Evolutionary conservation across 1,140 invertebrate species (phyloP), one percentile per base, ranked within the genome.

Genomic region (Xylocopa sonorina): DNA sequence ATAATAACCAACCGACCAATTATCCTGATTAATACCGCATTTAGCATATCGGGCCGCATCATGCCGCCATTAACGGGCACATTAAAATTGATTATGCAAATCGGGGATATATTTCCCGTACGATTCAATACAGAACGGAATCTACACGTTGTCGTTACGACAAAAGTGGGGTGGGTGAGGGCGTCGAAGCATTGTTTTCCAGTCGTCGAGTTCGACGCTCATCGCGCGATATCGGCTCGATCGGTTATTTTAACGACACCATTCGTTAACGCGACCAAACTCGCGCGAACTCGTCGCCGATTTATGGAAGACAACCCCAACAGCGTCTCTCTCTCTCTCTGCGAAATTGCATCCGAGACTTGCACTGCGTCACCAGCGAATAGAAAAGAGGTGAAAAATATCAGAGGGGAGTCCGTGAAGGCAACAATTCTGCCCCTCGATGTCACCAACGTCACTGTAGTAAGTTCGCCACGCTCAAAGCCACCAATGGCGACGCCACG

Each of bases 81-180:
- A 57, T 67, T 68, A 68, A 68, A 76, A 76, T 76, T 76, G 74
- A 76, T 68, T 76, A 76, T 76, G 63, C 63, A 76, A 68, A 76
- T n/a, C 14, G 48, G 21, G 27, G 29, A 34, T 38, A 18, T 24
- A 46, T 55, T 43, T 60, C 9, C 29, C 10, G 41, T 9, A 6
- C 27, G 50, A 76, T 46, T 68, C 63, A 43, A 68, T 76, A 67
- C 32, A 50, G 38, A 64, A 3, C 7, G 6, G 18, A 10, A 46
- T 50, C 46, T 50, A 50, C 27, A 38, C 46, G 29, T 53, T 51
- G 48, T 51, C 24, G 7, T 6, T n/a, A 7, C 27, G 63, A 29
- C 10, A 5, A 0, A 3, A 3, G 12, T 14, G 24, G 4, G n/a
- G n/a, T n/a, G n/a, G n/a, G n/a, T n/a, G n/a, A n/a, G n/a, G n/a